Conservation (phyloP, 2,888 invertebrate species). For the Dastarcus helophoroides region DNA sequence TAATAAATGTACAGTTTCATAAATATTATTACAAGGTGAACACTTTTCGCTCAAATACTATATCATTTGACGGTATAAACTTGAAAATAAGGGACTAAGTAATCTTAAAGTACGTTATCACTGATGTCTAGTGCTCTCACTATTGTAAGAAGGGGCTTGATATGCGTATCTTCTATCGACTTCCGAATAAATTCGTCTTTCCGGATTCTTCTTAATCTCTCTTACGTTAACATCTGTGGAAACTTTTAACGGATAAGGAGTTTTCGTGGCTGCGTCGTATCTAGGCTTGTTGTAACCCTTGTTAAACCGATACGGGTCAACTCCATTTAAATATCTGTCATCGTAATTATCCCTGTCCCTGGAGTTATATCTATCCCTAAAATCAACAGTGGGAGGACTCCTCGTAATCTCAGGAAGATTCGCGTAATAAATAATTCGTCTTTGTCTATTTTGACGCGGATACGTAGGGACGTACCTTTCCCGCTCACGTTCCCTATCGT, state of each 20-base stretch:
- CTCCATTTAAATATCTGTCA: slow-evolving; percentile 8
- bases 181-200: slow-evolving; percentile 33
- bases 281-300: slow-evolving; percentile 20
- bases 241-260: slow-evolving; percentile 30
- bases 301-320: slow-evolving; percentile 17
- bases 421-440: slow-evolving; percentile 58
- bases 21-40: no score
- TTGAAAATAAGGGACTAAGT: no score
- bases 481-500: no score
- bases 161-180: slow-evolving; percentile 27
- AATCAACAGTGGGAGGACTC: slow-evolving; percentile 46
- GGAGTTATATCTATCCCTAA: slow-evolving; percentile 39
- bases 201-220: slow-evolving; percentile 33
- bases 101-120: no score
- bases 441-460: slow-evolving; percentile 44
- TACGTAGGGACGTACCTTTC: no score
- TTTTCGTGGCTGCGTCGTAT: slow-evolving; percentile 21
- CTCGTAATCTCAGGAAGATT: slow-evolving; percentile 57
- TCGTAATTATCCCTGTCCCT: slow-evolving; percentile 6
- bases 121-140: no score
- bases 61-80: no score
- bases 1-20: no score
- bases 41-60: no score
- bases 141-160: slow-evolving; percentile 16
- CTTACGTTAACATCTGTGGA: slow-evolving; percentile 32